Base-by-base conservation (phyloP, 2,888 invertebrate genomes). In the Pantelozetes paolii region DNA sequence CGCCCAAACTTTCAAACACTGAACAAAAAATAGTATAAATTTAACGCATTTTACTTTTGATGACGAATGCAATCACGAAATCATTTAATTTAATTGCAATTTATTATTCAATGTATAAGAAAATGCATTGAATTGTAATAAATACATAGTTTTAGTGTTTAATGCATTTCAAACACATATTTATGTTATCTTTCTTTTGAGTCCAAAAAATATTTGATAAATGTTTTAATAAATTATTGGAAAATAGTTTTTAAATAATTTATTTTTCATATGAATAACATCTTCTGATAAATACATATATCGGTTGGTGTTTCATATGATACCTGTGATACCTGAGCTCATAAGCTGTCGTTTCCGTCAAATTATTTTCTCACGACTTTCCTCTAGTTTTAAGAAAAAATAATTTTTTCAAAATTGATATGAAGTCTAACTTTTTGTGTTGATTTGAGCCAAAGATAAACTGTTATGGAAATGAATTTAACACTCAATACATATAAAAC, bases 321-420 rank as follows among this genome's bases (percentile, higher is more conserved):
- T 45, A 6, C 18, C 15, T 45, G 15, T 45, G 45, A 15, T 45
- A 45, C 45, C 45, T 45, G 45, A 45, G 45, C 45, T 45, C 15
- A 45, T 15, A 45, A 15, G 45, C 28, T 54, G 54, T 54, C 54
- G 23, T 54, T 26, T 54, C 20, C 18, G 54, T 54, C 54, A 54
- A 54, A 26, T 54, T 54, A 54, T 54, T 54, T 54, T 54, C 54
- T 54, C 54, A 54, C 54, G 54, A 54, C 54, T 54, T 54, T 18
- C 15, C n/a, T 5, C 45, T 20, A 54, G 13, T 54, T 54, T 54
- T 54, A 15, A 54, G 23, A 45, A 15, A 15, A 45, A 54, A 54
- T 20, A 54, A 15, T 54, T 26, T 54, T 54, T 54, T 23, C 2
- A 23, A 8, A 26, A 54, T 54, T 54, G 54, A 54, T 54, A 54